Base-by-base conservation (phyloP, 2,113 vertebrate genomes). In the Dolichallabes microphthalmus region DNA sequence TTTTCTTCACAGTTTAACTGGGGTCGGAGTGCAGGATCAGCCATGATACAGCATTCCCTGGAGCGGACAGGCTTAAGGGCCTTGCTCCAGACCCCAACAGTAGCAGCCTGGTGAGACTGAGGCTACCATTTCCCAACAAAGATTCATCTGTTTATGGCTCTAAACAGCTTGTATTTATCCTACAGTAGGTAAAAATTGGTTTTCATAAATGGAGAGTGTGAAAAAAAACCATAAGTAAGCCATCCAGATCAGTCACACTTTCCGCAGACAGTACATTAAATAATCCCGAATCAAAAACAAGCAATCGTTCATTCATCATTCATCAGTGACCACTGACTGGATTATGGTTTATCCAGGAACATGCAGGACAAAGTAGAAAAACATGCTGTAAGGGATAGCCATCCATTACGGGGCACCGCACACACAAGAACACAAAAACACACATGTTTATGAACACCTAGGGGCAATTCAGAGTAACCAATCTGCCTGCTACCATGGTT, bases 181-280 rank as follows among this genome's bases (percentile, higher is more conserved):
- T 8, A 9, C n/a, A n/a, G n/a, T n/a, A n/a, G n/a, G 45, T 6
- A 8, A 6, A 6, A 45, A 45, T 45, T 45, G 45, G 45, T 45
- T 8, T 8, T 45, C 45, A 45, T 8, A 45, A 20, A 77, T 77
- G 19, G 52, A 75, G 73, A 50, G 10, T 76, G 50, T 53, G 1
- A 76, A 76, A 53, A 45, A 76, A 77, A 66, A 73, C 74, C 74
- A n/a, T 75, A 75, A 75, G 25, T n/a, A 12, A 75, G 74, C 52
- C n/a, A 55, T 77, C 74, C 50, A 55, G 74, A 19, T 19, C 27
- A 20, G 52, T 30, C 8, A 55, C 19, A 55, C 9, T 19, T n/a
- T 14, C 74, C 30, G n/a, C 7, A 55, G 74, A 27, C 74, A 30
- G n/a, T 19, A 76, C n/a, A 8, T 76, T 19, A 30, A 76, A 55